phyloP scores from a whole-genome alignment of 1,140 invertebrate species.

The Drosophila mojavensis region DNA sequence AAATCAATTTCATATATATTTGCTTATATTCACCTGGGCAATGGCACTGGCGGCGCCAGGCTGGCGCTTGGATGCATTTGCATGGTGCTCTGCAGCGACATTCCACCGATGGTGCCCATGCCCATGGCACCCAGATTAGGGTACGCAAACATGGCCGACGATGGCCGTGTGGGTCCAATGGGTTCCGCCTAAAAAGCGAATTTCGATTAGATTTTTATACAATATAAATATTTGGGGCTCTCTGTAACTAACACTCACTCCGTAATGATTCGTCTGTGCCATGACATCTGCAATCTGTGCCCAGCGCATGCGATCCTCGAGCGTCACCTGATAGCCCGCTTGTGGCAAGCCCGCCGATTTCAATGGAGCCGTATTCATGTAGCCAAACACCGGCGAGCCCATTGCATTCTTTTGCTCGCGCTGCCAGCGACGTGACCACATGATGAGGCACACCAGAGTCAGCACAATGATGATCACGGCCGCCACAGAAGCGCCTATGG shows the following conservation, averaged over 20 bases:
- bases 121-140: constrained; percentile 85
- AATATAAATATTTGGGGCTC: no score
- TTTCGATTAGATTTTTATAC: background rate
- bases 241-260: constrained; percentile 85
- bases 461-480: constrained; percentile 94
- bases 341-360: constrained; percentile 87
- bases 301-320: constrained; percentile 92
- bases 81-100: constrained; percentile 86
- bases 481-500: constrained; percentile 93
- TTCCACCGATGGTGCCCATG: constrained; percentile 79
- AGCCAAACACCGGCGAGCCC: constrained; percentile 92
- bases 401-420: constrained; percentile 91
- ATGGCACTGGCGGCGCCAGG: constrained; percentile 88
- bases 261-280: constrained; percentile 92
- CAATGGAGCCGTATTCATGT: constrained; percentile 90
- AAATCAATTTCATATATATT: background rate
- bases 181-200: constrained; percentile 86
- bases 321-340: constrained; percentile 88
- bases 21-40: constrained; percentile 86
- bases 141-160: constrained; percentile 92
- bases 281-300: constrained; percentile 93
- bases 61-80: constrained; percentile 79
- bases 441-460: constrained; percentile 93
- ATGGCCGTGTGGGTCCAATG: constrained; percentile 89
- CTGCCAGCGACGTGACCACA: constrained; percentile 96